Base-by-base conservation (phyloP, 2,888 invertebrate species). In the Ferrisia virgata region DNA sequence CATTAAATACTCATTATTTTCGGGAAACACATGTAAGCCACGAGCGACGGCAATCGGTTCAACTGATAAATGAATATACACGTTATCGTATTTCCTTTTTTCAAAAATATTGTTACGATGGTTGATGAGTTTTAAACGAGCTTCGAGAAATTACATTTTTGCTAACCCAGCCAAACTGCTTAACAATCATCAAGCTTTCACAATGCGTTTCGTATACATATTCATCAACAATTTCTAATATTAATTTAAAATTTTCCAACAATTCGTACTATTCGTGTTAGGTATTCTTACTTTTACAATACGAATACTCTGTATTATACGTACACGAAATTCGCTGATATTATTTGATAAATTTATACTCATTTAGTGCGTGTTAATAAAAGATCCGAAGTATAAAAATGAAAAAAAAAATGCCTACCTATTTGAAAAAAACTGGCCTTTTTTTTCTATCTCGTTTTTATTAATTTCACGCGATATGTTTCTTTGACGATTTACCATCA, bases 111-210 rank as follows among this genome's bases (percentile, higher is more conserved):
- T 64, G 28, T 64, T 28, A 64, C n/a, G 9, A 28, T 13, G 64
- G 53, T 64, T 64, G 64, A 64, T 64, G 64, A 64, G 64, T 64
- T 64, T 64, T 64, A 64, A 64, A 64, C 64, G 64, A 64, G 64
- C 64, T 28, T 3, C 64, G 8, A 53, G 28, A 64, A 64, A 28
- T 64, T 64, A 64, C 64, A 64, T 25, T 64, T 64, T 64, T 64
- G 53, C 22, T 53, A 53, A 22, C 53, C 53, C 53, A 22, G 9
- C 4, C 22, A 6, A 5, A 22, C n/a, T 3, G 22, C 18, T 11
- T 18, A 2, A 2, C 43, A 18, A 8, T 22, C 53, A n/a, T 47
- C 13, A 47, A 47, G 18, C 47, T 13, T 5, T n/a, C n/a, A 5
- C n/a, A n/a, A n/a, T n/a, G n/a, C n/a, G 47, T n/a, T n/a, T 47